Base-by-base conservation (phyloP, 92 coral and sea anemone genomes). In the Micromussa lordhowensis region DNA sequence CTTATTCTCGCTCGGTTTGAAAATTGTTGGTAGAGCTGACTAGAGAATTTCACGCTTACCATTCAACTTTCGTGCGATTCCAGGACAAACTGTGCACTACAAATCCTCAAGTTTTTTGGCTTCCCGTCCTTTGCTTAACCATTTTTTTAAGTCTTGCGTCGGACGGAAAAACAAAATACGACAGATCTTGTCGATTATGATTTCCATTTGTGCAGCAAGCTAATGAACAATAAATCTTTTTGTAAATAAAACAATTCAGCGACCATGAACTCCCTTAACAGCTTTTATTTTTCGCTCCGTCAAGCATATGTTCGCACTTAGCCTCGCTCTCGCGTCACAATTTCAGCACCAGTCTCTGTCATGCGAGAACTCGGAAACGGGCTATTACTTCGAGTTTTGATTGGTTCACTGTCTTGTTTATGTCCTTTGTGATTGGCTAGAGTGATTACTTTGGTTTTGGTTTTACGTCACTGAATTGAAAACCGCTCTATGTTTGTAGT, bases 61-160 rank as follows among this genome's bases (percentile, higher is more conserved):
- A 82, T 82, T 82, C n/a, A 82, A 15, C 86, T 80, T 88, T 81
- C 81, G 80, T 80, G 80, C 4, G 80, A 80, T 80, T 87, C 72
- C 63, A 26, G 86, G 1, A 80, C 55, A 88, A 87, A 88, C 81
- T 80, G 86, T 80, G 51, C 86, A 26, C 91, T 79, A 38, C 86
- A 80, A 28, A 88, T 80, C 81, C 86, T 88, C 91, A 88, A 34
- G 91, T 29, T 88, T 48, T 87, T 70, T 28, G 90, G 90, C 86
- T 66, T 24, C 14, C 85, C 90, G 0, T 71, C 70, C 59, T 87
- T 70, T 29, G 81, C 90, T 87, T 84, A 79, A n/a, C 82, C 68
- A 79, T 78, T 78, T 78, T 53, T n/a, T 24, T 53, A 55, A 44
- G 54, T 49, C 54, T 35, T 15, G 48, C 13, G 29, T 35, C 14